These are phyloP conservation scores for Meloe dianella DNA, from an alignment of 2,888 invertebrate species.

Conservation along the genomic window DNA sequence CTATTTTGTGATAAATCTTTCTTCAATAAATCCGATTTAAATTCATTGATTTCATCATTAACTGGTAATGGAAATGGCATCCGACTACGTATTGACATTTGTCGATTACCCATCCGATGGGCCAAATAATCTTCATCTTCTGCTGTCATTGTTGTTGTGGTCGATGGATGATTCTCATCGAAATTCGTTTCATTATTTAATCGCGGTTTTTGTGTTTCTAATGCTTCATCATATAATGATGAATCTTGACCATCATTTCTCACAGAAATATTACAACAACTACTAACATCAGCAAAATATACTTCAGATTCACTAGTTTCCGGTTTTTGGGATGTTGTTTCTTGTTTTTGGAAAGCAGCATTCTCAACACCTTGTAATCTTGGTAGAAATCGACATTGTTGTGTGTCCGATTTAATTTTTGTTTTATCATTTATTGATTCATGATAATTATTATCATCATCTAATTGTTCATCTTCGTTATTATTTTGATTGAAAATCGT, in stretches of 20 bases:
- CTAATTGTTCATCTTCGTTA: slow-evolving; percentile 47
- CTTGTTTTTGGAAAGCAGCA: slow-evolving; percentile 76
- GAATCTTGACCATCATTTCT: slow-evolving; percentile 64
- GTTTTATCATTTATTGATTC: slow-evolving; percentile 49
- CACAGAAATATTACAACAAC: slow-evolving; percentile 79
- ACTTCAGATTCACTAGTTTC: slow-evolving; percentile 81
- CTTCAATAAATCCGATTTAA: slow-evolving; percentile 46
- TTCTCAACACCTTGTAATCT: slow-evolving; percentile 77
- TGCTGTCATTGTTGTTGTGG: slow-evolving; percentile 35
- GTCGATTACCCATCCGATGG: slow-evolving; percentile 64
- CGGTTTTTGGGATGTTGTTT: slow-evolving; percentile 62
- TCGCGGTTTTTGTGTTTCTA: slow-evolving; percentile 56
- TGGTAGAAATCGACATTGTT: slow-evolving; percentile 55
- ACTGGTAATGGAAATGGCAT: slow-evolving; percentile 63
- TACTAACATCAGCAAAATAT: slow-evolving; percentile 86
- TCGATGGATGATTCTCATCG: slow-evolving; percentile 47
- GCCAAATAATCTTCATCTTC: slow-evolving; percentile 67
- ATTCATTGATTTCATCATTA: slow-evolving; percentile 53
- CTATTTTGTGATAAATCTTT: slow-evolving; percentile 56
- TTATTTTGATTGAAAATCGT: slow-evolving; percentile 53
- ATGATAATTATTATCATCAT: slow-evolving; percentile 56
- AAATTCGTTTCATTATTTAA: slow-evolving; percentile 51
- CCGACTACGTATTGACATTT: slow-evolving; percentile 66
- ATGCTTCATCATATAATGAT: slow-evolving; percentile 65
- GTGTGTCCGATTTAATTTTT: slow-evolving; percentile 44